Percentiles rank a stretch among this genome's conserved stretches.
These are phyloP conservation scores for Pherbina coryleti DNA, from an alignment of 2,888 invertebrate species.

Conservation along the genomic window DNA sequence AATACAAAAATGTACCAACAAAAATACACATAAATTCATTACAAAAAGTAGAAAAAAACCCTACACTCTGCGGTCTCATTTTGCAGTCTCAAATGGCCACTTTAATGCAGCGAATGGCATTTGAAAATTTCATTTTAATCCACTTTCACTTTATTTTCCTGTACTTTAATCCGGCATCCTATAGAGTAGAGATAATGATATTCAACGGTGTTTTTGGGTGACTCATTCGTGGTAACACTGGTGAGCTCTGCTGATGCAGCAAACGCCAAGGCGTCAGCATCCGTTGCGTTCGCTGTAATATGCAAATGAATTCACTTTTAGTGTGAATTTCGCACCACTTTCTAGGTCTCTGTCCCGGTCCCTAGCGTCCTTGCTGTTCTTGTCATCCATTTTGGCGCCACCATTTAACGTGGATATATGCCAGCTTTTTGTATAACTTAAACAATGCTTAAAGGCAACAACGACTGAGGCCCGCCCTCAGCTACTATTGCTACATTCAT, in stretches of 20 bases:
- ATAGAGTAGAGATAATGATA: background rate
- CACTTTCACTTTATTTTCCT: slow-evolving; percentile 28
- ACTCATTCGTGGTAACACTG: background rate
- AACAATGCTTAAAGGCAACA: background rate
- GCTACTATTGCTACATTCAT: no score
- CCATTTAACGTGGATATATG: no score
- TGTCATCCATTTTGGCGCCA: background rate
- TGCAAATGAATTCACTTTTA: slow-evolving; percentile 44
- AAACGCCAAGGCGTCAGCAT: no score
- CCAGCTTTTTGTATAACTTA: slow-evolving; percentile 15
- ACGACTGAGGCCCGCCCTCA: no score
- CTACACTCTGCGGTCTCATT: slow-evolving; percentile 6
- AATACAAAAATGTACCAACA: no score
- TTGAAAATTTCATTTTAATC: slow-evolving; percentile 13
- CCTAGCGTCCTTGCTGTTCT: background rate
- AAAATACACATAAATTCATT: background rate
- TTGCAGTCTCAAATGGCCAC: background rate
- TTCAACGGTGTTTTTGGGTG: slow-evolving; percentile 3
- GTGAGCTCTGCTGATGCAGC: no score
- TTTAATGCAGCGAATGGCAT: background rate
- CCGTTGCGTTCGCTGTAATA: slow-evolving; percentile 14
- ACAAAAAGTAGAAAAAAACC: no score
- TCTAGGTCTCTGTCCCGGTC: background rate
- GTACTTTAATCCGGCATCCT: background rate
- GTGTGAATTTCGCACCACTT: slow-evolving; percentile 31